These are phyloP conservation scores for Heliothis virescens DNA, from an alignment of 1,140 invertebrate genomes.

Conservation along the genomic window DNA sequence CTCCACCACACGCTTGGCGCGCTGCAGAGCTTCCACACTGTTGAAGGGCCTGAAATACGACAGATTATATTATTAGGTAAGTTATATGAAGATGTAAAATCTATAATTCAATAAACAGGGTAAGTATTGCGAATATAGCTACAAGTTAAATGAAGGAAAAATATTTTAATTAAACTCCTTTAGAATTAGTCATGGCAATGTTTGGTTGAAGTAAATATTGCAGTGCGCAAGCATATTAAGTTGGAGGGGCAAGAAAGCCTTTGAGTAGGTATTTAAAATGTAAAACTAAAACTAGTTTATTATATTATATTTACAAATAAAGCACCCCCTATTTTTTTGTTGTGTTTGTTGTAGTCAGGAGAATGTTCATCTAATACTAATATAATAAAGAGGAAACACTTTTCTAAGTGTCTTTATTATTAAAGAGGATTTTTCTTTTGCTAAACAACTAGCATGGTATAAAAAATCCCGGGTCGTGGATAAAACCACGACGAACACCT, in stretches of 20 bases:
- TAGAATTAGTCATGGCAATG: background rate
- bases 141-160: background rate
- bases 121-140: background rate
- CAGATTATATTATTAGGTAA: conserved; percentile 43
- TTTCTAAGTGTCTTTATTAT: too few relatives aligned
- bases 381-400: too few relatives aligned
- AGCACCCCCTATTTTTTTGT: too few relatives aligned
- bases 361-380: too few relatives aligned
- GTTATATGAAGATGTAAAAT: background rate
- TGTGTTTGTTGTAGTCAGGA: too few relatives aligned
- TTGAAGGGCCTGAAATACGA: conserved; percentile 91
- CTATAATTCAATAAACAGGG: background rate
- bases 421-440: too few relatives aligned
- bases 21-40: conserved; percentile 92
- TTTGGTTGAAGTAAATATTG: background rate
- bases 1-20: conserved; percentile 94
- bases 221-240: background rate
- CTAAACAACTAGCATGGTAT: too few relatives aligned
- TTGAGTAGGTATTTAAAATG: background rate
- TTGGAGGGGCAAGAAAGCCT: background rate
- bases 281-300: background rate
- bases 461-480: too few relatives aligned
- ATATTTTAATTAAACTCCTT: background rate
- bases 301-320: too few relatives aligned
- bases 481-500: background rate